A percentile compares a stretch with the other conserved stretches of the same genome.
phyloP scores from a whole-genome alignment of 2,888 invertebrate genomes.

The Argyresthia goedartella region DNA sequence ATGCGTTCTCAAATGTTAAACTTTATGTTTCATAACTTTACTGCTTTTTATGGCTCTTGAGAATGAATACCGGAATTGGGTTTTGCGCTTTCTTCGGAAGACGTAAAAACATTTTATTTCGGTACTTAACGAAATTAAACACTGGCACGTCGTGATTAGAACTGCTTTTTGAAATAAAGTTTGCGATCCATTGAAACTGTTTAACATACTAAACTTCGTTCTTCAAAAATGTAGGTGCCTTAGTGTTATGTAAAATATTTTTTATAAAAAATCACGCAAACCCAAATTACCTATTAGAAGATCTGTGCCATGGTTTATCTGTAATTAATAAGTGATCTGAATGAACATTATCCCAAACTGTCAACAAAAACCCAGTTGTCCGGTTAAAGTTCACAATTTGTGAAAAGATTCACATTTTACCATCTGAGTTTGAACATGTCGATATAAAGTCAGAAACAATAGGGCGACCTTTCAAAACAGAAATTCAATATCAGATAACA shows the following conservation, averaged over 20 bases:
- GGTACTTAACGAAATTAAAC: no score
- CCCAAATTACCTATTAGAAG: background rate
- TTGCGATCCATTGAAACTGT: background rate
- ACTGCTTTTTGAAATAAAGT: background rate
- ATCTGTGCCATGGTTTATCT: no score
- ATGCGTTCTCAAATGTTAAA: background rate
- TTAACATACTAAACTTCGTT: background rate
- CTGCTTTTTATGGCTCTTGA: background rate
- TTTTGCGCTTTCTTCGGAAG: background rate
- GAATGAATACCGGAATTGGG: background rate
- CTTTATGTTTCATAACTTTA: background rate
- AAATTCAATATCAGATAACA: conserved; percentile 13
- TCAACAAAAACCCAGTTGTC: no score
- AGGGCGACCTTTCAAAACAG: conserved; percentile 11
- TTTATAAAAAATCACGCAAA: background rate
- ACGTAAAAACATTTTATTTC: no score
- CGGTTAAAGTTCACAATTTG: background rate
- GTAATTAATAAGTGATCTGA: no score
- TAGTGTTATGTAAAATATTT: background rate
- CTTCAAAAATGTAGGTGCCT: background rate
- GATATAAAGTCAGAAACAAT: conserved; percentile 10
- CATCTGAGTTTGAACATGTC: background rate
- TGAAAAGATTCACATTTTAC: background rate
- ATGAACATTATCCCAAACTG: no score
- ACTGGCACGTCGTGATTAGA: no score